Evolutionary conservation across 2,113 vertebrate genomes (phyloP).

Genomic region (Tetrax tetrax): DNA sequence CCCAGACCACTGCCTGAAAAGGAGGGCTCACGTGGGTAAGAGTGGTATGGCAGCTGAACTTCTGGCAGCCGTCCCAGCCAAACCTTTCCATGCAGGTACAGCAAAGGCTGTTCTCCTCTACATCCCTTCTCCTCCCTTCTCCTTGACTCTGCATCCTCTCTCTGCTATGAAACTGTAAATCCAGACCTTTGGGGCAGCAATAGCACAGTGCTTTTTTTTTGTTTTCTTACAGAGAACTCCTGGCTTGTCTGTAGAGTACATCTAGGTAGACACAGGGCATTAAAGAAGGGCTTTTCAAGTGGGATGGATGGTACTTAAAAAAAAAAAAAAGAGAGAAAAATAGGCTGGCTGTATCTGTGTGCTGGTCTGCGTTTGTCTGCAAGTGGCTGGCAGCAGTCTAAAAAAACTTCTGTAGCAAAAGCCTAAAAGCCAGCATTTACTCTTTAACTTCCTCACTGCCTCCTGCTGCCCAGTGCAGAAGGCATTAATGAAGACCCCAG

Average conservation of each 20-base stretch:
- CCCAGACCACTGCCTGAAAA: not conserved
- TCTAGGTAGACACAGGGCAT: not conserved
- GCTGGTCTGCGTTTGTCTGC: not conserved
- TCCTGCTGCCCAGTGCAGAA: not conserved
- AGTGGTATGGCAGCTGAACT: fast-evolving
- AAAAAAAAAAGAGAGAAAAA: not conserved
- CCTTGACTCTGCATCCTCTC: not conserved
- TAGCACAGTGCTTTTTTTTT: not conserved
- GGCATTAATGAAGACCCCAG: not conserved
- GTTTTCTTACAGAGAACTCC: not conserved
- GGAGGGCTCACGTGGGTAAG: fast-evolving
- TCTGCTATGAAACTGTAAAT: not conserved
- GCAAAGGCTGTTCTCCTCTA: not conserved
- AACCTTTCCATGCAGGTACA: not conserved
- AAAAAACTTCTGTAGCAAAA: constrained; percentile 1
- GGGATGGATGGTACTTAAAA: not conserved
- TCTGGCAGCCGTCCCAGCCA: not conserved
- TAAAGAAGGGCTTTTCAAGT: not conserved
- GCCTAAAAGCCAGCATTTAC: not conserved
- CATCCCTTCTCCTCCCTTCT: not conserved
- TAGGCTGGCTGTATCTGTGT: not conserved
- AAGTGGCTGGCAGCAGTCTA: not conserved
- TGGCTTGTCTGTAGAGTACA: not conserved
- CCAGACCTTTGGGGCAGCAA: not conserved
- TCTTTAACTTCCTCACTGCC: not conserved